Conservation (phyloP, 2,113 vertebrate genomes). For the Lanius ludovicianus region DNA sequence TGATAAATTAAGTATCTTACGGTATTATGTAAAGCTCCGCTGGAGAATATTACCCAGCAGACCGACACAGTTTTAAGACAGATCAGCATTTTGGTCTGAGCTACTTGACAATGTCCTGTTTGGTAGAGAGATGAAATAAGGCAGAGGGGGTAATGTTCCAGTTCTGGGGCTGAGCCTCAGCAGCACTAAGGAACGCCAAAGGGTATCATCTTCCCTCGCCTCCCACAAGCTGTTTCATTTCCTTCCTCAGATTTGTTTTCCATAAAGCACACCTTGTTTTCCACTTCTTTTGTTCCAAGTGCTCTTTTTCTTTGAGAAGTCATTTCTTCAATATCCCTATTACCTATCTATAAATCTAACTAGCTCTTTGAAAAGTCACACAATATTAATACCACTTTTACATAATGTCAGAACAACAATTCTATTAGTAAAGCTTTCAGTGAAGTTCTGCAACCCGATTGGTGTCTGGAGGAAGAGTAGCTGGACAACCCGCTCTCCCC, state of each 20-base stretch:
- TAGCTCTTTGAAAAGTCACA: constrained; percentile 72
- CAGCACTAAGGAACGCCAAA: constrained; percentile 41
- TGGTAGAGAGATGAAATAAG: constrained; percentile 63
- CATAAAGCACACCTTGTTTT: constrained; percentile 57
- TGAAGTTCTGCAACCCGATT: constrained; percentile 64
- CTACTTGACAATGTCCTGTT: constrained; percentile 64
- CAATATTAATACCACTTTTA: constrained; percentile 74
- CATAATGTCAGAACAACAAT: constrained; percentile 70
- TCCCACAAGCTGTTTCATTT: constrained; percentile 59
- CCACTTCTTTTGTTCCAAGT: constrained; percentile 72
- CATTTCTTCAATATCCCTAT: constrained; percentile 70
- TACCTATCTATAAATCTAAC: constrained; percentile 70
- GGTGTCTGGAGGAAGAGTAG: constrained; percentile 32
- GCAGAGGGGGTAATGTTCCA: constrained; percentile 63
- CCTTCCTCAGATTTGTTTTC: constrained; percentile 61
- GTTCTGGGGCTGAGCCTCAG: constrained; percentile 63
- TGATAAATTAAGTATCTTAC: constrained; percentile 14
- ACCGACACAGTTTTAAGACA: constrained; percentile 27
- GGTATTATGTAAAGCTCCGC: constrained; percentile 41
- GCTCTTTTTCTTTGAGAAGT: constrained; percentile 74
- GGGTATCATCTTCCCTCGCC: constrained; percentile 13
- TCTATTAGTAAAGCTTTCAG: constrained; percentile 75
- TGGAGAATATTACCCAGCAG: constrained; percentile 1
- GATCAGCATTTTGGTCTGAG: constrained; percentile 56
- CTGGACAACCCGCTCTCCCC: constrained; percentile 26